These are phyloP conservation scores for Bufo gargarizans DNA, from an alignment of 2,113 vertebrate species.

Conservation along the genomic window DNA sequence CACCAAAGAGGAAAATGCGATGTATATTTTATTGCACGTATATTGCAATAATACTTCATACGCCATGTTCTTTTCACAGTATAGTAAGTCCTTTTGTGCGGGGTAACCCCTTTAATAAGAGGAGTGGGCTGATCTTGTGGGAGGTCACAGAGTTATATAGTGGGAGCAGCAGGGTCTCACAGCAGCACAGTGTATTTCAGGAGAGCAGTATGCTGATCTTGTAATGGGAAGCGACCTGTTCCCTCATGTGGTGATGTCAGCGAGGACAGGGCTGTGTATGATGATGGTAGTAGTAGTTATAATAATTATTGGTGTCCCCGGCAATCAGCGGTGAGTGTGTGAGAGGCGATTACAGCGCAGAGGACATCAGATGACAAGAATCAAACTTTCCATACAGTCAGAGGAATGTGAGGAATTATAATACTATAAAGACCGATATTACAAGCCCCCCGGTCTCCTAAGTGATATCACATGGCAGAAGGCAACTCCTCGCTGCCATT, in stretches of 20 bases:
- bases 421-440: not conserved
- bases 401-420: conserved; percentile 13
- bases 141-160: not conserved
- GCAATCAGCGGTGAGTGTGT: not conserved
- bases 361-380: not conserved
- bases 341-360: not conserved
- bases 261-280: not conserved
- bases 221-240: no score
- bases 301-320: not conserved
- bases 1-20: no score
- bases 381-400: not conserved
- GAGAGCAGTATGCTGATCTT: not conserved
- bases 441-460: not conserved
- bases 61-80: no score
- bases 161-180: not conserved
- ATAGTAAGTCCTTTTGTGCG: no score
- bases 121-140: not conserved
- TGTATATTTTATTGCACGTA: no score
- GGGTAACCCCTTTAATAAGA: no score
- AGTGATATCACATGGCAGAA: not conserved
- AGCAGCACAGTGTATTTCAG: not conserved
- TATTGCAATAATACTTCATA: no score
- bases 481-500: not conserved
- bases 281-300: not conserved
- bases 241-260: not conserved